These are phyloP conservation scores for Myxocyprinus asiaticus DNA, from an alignment of 2,113 vertebrate species.

Conservation along the genomic window DNA sequence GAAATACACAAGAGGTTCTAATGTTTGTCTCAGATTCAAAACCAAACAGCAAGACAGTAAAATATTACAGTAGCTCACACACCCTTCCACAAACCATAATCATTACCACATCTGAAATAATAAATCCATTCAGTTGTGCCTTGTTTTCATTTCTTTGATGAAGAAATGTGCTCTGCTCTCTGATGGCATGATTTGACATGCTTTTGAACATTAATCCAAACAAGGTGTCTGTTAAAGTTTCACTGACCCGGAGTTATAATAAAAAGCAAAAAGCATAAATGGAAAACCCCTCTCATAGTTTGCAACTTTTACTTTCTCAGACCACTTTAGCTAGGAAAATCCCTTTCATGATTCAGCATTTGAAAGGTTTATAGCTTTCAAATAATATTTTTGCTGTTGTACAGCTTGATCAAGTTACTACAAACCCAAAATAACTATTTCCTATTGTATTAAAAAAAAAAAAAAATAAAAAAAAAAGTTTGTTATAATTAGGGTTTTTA, in stretches of 20 bases:
- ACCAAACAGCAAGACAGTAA: neutral
- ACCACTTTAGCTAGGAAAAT: neutral
- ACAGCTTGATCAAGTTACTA: neutral
- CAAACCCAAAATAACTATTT: neutral
- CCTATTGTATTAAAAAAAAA: neutral
- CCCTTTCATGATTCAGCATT: neutral
- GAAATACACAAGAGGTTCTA: too few species aligned
- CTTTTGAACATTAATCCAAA: neutral
- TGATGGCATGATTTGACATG: neutral
- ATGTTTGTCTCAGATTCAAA: neutral
- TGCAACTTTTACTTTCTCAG: neutral
- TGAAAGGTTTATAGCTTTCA: neutral
- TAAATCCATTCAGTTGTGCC: neutral
- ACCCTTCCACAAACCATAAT: neutral
- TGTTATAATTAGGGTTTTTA: too few species aligned
- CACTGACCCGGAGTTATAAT: neutral
- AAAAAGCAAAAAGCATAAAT: neutral
- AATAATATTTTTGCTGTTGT: neutral
- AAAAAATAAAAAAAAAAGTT: neutral
- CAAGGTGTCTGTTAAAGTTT: neutral
- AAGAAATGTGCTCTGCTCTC: neutral
- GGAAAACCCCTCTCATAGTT: slow-evolving; percentile 1
- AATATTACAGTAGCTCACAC: neutral
- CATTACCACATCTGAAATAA: slow-evolving; percentile 11
- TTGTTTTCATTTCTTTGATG: neutral